Percentiles rank a stretch among this genome's conserved stretches.
Evolutionary conservation across 2,888 invertebrate species (phyloP).

Genomic region (Aleiodes leptofemur): DNA sequence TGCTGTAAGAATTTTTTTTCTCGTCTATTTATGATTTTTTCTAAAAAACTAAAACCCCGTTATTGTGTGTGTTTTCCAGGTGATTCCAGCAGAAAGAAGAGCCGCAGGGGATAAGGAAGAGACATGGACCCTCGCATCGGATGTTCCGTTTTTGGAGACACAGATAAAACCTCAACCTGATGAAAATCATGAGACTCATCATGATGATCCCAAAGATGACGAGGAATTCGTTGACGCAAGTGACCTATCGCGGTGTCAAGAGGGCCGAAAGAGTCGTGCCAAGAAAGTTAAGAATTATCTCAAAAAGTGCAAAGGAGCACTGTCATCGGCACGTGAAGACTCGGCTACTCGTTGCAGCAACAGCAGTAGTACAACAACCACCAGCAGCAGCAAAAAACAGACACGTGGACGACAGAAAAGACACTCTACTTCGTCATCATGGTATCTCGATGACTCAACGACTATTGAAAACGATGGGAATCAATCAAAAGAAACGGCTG

Average conservation of each 20-base stretch:
- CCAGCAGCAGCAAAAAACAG: slow-evolving; percentile 53
- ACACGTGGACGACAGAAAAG: slow-evolving; percentile 42
- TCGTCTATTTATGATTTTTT: slow-evolving; percentile 4
- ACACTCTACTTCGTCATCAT: slow-evolving; percentile 50
- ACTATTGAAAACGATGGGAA: slow-evolving; percentile 38
- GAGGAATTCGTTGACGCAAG: slow-evolving; percentile 58
- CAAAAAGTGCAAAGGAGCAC: slow-evolving; percentile 77
- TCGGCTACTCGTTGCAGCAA: slow-evolving; percentile 55
- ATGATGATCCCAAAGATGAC: slow-evolving; percentile 40
- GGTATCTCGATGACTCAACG: slow-evolving; percentile 47
- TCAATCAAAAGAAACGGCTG: slow-evolving; percentile 8
- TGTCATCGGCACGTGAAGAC: slow-evolving; percentile 68
- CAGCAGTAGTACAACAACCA: too few species aligned
- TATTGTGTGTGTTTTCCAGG: slow-evolving; percentile 58
- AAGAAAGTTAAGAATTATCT: slow-evolving; percentile 78
- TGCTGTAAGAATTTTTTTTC: background rate
- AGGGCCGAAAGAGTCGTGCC: slow-evolving; percentile 77
- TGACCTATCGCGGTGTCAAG: slow-evolving; percentile 70
- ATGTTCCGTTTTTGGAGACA: slow-evolving; percentile 25
- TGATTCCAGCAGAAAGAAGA: slow-evolving; percentile 71
- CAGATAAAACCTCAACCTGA: slow-evolving; percentile 24
- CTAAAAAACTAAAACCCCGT: too few species aligned
- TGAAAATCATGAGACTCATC: slow-evolving; percentile 50
- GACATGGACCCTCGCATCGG: slow-evolving; percentile 68
- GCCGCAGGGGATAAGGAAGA: slow-evolving; percentile 65